Percentiles rank a stretch among this genome's conserved stretches.
These are phyloP conservation scores for Pollenia amentaria DNA, from an alignment of 2,888 invertebrate genomes.

Conservation along the genomic window DNA sequence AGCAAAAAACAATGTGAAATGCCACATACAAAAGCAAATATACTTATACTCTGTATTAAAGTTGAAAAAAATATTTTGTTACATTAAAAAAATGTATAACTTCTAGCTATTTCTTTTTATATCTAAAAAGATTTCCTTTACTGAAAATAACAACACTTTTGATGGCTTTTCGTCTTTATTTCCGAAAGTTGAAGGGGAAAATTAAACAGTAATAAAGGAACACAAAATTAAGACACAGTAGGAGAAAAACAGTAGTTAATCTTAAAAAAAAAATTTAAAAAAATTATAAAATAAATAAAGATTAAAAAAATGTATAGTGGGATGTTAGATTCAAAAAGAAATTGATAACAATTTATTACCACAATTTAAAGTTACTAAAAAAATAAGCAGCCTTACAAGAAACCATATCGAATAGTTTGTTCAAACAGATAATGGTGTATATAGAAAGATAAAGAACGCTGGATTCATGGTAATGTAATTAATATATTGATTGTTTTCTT, in stretches of 20 bases:
- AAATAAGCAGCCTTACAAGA: no score
- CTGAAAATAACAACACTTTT: background rate
- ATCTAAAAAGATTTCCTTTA: background rate
- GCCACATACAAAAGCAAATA: background rate
- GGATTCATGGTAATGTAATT: no score
- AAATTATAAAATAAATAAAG: background rate
- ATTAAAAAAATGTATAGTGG: no score
- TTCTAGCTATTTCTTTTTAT: constrained; percentile 20
- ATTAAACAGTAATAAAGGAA: constrained; percentile 2
- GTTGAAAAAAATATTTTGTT: background rate
- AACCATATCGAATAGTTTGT: no score
- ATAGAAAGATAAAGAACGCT: no score
- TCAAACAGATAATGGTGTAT: no score
- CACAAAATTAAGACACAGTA: constrained; percentile 30
- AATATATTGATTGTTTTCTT: no score
- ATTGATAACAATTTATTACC: no score
- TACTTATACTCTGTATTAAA: background rate
- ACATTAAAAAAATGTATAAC: background rate
- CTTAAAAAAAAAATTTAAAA: constrained; percentile 1
- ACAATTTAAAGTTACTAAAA: no score
- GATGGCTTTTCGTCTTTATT: constrained; percentile 25
- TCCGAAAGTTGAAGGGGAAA: background rate
- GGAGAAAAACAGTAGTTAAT: constrained; percentile 38
- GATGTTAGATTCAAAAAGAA: no score
- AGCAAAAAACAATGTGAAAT: constrained; percentile 16